A percentile compares a stretch with the other conserved stretches of the same genome.
These are phyloP conservation scores for Phoebastria nigripes DNA, from an alignment of 2,797 vertebrate genomes.

Conservation along the genomic window DNA sequence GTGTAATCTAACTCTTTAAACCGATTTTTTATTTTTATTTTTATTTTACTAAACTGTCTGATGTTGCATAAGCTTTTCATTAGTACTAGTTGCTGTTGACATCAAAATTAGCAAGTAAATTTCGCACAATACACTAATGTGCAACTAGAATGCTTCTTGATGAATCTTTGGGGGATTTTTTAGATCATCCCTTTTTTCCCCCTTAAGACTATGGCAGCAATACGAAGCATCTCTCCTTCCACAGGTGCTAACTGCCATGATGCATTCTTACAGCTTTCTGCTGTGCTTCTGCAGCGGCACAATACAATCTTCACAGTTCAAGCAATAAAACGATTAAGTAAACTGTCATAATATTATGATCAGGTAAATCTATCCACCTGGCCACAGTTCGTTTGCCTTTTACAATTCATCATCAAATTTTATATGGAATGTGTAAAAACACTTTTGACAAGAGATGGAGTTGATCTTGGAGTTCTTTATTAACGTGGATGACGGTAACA, in stretches of 20 bases:
- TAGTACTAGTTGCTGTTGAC: slow-evolving; percentile 62
- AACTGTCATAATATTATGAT: not conserved
- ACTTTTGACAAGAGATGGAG: not conserved
- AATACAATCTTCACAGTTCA: not conserved
- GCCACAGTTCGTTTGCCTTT: not conserved
- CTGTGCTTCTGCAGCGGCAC: not conserved
- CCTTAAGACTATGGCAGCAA: slow-evolving; percentile 9
- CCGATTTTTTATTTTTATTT: not conserved
- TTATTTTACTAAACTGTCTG: not conserved
- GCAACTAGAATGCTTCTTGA: slow-evolving; percentile 60
- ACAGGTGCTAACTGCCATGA: not conserved
- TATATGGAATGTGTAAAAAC: not conserved
- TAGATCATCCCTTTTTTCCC: not conserved
- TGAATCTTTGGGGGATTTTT: slow-evolving; percentile 70
- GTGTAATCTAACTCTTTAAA: not conserved
- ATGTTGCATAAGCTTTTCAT: slow-evolving; percentile 66
- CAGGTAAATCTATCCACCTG: not conserved
- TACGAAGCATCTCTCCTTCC: not conserved
- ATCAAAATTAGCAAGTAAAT: slow-evolving; percentile 65
- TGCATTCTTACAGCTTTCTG: not conserved
- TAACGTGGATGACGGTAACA: not conserved
- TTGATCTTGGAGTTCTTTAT: not conserved
- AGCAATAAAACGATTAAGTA: not conserved
- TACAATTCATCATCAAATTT: not conserved
- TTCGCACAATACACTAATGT: slow-evolving; percentile 63